phyloP scores from a whole-genome alignment of 2,797 vertebrate genomes.

The Paramormyrops hopkinsi region DNA sequence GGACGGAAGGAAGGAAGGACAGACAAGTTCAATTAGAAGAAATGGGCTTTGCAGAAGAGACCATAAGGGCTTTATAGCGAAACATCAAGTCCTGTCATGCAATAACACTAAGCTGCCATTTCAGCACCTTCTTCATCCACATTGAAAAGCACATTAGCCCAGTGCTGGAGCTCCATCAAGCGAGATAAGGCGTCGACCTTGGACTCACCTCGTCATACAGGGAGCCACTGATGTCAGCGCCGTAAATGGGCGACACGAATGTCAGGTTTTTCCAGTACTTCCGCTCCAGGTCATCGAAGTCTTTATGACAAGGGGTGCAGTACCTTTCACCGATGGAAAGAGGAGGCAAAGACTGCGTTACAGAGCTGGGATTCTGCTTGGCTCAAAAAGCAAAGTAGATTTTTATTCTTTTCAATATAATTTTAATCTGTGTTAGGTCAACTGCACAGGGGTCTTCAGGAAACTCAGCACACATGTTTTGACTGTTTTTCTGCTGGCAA shows the following conservation, averaged over 20 bases:
- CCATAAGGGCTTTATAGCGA: background rate
- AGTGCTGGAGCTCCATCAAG: background rate
- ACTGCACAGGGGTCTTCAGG: background rate
- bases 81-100: background rate
- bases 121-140: background rate
- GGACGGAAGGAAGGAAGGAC: background rate
- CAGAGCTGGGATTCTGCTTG: background rate
- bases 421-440: background rate
- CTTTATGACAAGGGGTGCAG: constrained; percentile 90
- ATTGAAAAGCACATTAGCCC: background rate
- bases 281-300: constrained; percentile 92
- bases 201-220: constrained; percentile 82
- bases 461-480: background rate
- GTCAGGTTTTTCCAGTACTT: constrained; percentile 99
- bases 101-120: no score
- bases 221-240: constrained; percentile 92
- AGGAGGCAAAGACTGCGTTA: background rate
- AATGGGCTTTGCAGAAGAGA: background rate
- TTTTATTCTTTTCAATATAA: background rate
- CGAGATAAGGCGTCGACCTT: background rate
- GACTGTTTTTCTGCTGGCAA: background rate
- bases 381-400: background rate
- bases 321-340: constrained; percentile 62
- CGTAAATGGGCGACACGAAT: constrained; percentile 92
- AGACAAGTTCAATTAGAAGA: background rate